Evolutionary conservation across 2,113 vertebrate genomes (phyloP).

Genomic region (Ginglymostoma cirratum): DNA sequence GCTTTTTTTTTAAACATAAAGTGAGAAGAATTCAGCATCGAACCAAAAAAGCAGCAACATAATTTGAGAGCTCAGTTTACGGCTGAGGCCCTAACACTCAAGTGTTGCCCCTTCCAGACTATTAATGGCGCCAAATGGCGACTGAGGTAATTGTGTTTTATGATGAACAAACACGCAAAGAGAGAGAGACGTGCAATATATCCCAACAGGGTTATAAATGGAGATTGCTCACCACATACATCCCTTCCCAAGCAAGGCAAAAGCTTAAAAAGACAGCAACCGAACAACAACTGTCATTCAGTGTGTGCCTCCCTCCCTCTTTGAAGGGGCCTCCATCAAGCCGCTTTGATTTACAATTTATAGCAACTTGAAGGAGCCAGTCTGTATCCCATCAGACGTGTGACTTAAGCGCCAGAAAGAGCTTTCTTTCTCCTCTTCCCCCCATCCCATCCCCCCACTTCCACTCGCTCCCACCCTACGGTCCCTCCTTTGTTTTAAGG

Average conservation of each 20-base stretch:
- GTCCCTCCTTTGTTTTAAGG: neutral
- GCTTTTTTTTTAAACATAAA: too few relatives aligned
- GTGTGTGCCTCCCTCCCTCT: neutral
- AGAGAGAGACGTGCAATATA: neutral
- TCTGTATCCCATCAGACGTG: neutral
- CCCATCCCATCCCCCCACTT: neutral
- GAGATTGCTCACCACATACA: neutral
- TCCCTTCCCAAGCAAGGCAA: neutral
- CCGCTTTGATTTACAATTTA: neutral
- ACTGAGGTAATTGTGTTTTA: neutral
- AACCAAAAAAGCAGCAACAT: neutral
- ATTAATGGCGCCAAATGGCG: slow-evolving; percentile 1
- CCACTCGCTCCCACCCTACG: neutral
- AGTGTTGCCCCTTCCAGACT: neutral
- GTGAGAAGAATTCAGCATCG: neutral
- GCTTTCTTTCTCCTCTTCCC: neutral
- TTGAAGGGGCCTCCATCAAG: neutral
- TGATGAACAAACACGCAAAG: neutral
- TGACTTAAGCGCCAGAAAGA: neutral
- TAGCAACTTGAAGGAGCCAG: neutral
- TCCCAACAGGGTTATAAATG: neutral
- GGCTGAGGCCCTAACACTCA: neutral
- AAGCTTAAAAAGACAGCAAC: neutral
- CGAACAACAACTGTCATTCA: slow-evolving; percentile 7
- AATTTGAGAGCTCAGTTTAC: neutral